Evolutionary conservation across 2,888 invertebrate genomes (phyloP).

Genomic region (Petrolisthes cinctipes): DNA sequence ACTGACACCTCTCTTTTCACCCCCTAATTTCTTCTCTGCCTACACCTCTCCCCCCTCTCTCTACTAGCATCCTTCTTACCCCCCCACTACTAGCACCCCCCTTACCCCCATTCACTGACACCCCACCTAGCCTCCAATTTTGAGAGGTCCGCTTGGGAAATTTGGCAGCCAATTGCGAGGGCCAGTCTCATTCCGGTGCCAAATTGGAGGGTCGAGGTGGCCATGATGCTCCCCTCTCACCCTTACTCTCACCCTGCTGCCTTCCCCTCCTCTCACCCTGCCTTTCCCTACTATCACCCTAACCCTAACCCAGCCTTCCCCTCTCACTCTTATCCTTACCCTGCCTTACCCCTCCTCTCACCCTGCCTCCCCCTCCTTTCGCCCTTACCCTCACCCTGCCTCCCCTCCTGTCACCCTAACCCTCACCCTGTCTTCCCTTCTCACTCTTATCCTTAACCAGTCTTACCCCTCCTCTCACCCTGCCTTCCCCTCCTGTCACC

Average conservation of each 20-base stretch:
- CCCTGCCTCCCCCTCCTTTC: neutral
- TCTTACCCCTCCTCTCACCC: neutral
- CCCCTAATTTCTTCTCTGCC: neutral
- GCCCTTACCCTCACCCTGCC: neutral
- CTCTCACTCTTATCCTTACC: neutral
- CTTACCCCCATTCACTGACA: neutral
- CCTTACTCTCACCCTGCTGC: neutral
- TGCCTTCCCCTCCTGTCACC: neutral
- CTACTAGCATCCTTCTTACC: neutral
- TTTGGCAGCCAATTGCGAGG: conserved; percentile 33
- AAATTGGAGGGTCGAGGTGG: conserved; percentile 37
- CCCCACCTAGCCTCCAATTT: conserved; percentile 31
- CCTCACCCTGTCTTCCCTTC: neutral
- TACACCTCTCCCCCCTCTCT: neutral
- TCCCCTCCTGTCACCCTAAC: neutral
- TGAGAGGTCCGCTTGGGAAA: conserved; percentile 41
- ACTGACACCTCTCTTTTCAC: neutral
- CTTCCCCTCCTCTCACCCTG: neutral
- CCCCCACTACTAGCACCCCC: neutral
- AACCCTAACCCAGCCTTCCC: neutral
- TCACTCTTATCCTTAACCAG: conserved; percentile 12
- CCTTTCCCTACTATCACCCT: neutral
- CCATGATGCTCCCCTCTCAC: neutral
- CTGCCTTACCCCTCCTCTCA: neutral
- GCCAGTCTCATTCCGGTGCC: conserved; percentile 24